phyloP scores from a whole-genome alignment of 2,888 invertebrate species.

The Tenthredo livida region DNA sequence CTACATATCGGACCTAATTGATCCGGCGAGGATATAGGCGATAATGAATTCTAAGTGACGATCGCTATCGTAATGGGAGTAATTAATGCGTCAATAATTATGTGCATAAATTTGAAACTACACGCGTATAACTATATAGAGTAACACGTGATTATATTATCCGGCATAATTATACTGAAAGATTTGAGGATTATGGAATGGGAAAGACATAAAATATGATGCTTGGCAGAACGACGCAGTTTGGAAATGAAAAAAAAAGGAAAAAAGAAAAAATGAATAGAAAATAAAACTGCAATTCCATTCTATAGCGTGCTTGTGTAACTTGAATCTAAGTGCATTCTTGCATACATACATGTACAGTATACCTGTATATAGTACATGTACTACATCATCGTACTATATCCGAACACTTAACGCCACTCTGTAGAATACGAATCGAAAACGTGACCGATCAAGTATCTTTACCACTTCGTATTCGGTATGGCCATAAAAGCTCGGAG shows the following conservation, averaged over 20 bases:
- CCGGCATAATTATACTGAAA: background rate
- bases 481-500: slow-evolving; percentile 17
- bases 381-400: background rate
- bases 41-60: slow-evolving; percentile 1
- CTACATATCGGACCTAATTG: background rate
- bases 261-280: background rate
- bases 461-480: slow-evolving; percentile 32
- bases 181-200: background rate
- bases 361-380: background rate
- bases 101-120: background rate
- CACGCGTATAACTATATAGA: background rate
- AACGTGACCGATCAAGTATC: slow-evolving; percentile 41
- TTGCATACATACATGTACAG: background rate
- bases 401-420: background rate
- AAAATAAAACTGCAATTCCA: background rate
- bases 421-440: slow-evolving; percentile 36
- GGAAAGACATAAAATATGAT: background rate
- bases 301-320: background rate
- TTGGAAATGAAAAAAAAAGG: background rate
- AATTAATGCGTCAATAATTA: background rate
- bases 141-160: background rate
- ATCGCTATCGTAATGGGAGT: background rate
- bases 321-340: slow-evolving; percentile 1
- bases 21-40: background rate
- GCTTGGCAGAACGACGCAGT: background rate